phyloP scores from a whole-genome alignment of 2,888 invertebrate species.

The Tromatobia lineatoria region DNA sequence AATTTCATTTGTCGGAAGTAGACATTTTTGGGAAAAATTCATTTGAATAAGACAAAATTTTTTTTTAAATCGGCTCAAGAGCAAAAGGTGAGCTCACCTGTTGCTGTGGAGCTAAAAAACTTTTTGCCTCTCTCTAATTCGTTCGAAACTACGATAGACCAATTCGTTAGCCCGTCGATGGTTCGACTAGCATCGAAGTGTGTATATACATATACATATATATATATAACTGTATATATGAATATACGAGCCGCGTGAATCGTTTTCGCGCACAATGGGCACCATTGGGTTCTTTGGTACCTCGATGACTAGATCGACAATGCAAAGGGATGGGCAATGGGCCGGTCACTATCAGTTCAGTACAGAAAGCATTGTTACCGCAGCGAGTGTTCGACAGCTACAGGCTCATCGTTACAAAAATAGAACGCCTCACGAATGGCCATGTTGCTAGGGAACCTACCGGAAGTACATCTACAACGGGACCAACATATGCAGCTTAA shows the following conservation, averaged over 20 bases:
- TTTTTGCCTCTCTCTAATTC: background rate
- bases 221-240: conserved; percentile 8
- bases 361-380: conserved; percentile 52
- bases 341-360: conserved; percentile 67
- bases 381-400: conserved; percentile 14
- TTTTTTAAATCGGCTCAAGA: background rate
- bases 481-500: background rate
- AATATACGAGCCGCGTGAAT: conserved; percentile 7
- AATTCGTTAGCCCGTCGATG: conserved; percentile 57
- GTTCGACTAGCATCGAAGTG: background rate
- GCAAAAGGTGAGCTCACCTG: background rate
- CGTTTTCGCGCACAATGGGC: conserved; percentile 52
- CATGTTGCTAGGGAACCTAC: conserved; percentile 6
- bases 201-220: background rate
- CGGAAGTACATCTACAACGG: conserved; percentile 9
- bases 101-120: background rate
- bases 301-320: conserved; percentile 58
- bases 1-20: background rate
- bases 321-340: conserved; percentile 76
- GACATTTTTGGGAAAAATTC: too few species aligned
- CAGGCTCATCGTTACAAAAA: conserved; percentile 57
- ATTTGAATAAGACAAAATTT: too few species aligned
- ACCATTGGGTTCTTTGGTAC: conserved; percentile 43
- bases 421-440: conserved; percentile 38
- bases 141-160: background rate